These are phyloP conservation scores for Zeus faber DNA, from an alignment of 2,113 vertebrate genomes.

Conservation along the genomic window DNA sequence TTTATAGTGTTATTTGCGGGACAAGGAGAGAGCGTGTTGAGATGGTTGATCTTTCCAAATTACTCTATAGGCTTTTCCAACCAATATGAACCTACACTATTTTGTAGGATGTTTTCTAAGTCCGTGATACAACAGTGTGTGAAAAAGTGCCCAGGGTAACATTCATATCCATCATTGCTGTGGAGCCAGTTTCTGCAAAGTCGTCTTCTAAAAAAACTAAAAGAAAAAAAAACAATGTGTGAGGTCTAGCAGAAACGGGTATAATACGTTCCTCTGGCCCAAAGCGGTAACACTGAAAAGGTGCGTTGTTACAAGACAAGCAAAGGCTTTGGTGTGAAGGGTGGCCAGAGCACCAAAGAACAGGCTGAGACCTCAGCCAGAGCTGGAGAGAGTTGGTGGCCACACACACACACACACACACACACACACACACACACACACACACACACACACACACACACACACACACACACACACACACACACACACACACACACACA, in stretches of 20 bases:
- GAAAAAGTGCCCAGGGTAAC: too few species aligned
- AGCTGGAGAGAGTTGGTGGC: constrained; percentile 1
- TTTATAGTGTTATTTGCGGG: neutral
- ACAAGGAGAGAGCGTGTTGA: too few species aligned
- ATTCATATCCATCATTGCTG: neutral
- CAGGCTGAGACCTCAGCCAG: constrained; percentile 45
- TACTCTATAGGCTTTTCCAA: too few species aligned
- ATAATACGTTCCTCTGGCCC: too few species aligned
- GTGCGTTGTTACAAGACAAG: neutral
- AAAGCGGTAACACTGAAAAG: neutral
- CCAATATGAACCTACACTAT: too few species aligned
- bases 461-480: neutral
- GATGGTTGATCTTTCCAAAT: too few species aligned
- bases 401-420: neutral
- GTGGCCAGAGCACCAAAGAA: constrained; percentile 24
- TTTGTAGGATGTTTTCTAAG: too few species aligned
- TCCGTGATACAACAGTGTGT: too few species aligned
- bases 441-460: neutral
- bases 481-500: neutral
- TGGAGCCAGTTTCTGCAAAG: neutral
- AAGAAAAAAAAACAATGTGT: too few species aligned
- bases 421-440: constrained; percentile 3
- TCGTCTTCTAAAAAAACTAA: too few species aligned
- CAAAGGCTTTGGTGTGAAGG: neutral
- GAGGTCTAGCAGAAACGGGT: too few species aligned